Evolutionary conservation across 1,140 invertebrate species (phyloP).

Genomic region (Portunus trituberculatus): DNA sequence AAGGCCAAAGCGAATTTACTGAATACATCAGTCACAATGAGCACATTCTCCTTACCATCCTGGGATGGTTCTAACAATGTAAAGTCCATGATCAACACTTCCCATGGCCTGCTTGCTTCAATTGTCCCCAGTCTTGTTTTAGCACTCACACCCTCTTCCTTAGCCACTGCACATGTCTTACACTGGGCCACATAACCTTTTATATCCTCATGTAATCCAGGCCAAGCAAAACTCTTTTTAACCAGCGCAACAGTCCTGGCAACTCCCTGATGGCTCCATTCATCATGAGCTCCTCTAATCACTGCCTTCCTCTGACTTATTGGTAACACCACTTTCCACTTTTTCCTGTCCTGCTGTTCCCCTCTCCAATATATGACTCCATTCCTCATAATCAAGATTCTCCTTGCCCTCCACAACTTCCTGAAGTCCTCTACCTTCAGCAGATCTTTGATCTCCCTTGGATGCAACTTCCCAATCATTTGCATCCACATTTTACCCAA

Average conservation of each 20-base stretch:
- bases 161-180: neutral
- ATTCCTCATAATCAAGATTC: conserved; percentile 5
- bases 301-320: neutral
- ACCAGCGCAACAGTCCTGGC: neutral
- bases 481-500: conserved; percentile 15
- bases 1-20: conserved; percentile 23
- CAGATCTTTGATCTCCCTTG: neutral
- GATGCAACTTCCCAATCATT: conserved; percentile 29
- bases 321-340: neutral
- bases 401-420: neutral
- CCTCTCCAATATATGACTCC: neutral
- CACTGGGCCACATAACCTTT: neutral
- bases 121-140: neutral
- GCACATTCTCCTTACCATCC: conserved; percentile 32
- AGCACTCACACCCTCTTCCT: neutral
- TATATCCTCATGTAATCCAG: conserved; percentile 34
- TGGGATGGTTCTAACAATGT: neutral
- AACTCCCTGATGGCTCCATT: conserved; percentile 29
- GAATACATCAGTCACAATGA: conserved; percentile 31
- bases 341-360: neutral
- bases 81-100: conserved; percentile 34
- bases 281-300: neutral
- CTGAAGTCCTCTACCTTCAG: neutral
- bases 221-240: neutral
- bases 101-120: conserved; percentile 11